These are phyloP conservation scores for Xanthia togata DNA, from an alignment of 2,888 invertebrate genomes.

Conservation along the genomic window DNA sequence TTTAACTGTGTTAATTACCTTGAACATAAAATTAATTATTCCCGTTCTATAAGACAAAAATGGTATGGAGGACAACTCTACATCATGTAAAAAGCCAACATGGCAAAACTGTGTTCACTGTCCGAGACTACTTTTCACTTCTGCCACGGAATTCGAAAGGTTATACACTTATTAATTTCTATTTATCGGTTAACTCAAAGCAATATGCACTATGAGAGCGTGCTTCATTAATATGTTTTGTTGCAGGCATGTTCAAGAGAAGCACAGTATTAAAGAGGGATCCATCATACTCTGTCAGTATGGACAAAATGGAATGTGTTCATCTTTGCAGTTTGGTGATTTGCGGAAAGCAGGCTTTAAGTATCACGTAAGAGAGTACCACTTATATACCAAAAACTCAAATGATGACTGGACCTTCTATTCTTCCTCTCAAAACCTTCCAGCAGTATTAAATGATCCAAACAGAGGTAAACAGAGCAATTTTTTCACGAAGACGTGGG, in stretches of 20 bases:
- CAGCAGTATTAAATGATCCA: constrained; percentile 98
- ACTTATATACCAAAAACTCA: constrained; percentile 83
- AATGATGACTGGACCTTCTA: constrained; percentile 95
- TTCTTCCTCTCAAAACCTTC: constrained; percentile 97
- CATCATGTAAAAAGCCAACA: constrained; percentile 81
- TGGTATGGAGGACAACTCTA: constrained; percentile 88
- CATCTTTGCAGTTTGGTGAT: constrained; percentile 96
- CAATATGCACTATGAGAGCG: not conserved
- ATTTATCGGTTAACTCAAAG: constrained; percentile 15
- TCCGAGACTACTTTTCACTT: constrained; percentile 90
- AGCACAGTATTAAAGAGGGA: constrained; percentile 96
- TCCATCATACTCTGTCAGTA: constrained; percentile 96
- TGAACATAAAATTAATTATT: constrained; percentile 49
- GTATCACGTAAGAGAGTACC: constrained; percentile 94
- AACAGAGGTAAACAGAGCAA: constrained; percentile 96
- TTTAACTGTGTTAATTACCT: constrained; percentile 42
- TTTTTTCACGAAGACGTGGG: constrained; percentile 99
- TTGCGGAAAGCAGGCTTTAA: constrained; percentile 97
- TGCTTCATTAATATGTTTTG: constrained; percentile 36
- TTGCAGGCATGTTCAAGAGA: constrained; percentile 94
- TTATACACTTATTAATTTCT: constrained; percentile 72
- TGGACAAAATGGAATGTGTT: constrained; percentile 96
- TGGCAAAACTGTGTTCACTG: constrained; percentile 92
- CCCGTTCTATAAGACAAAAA: constrained; percentile 74
- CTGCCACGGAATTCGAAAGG: constrained; percentile 91